Evolutionary conservation across 2,888 invertebrate species (phyloP).

Genomic region (Pristionchus fissidentatus): DNA sequence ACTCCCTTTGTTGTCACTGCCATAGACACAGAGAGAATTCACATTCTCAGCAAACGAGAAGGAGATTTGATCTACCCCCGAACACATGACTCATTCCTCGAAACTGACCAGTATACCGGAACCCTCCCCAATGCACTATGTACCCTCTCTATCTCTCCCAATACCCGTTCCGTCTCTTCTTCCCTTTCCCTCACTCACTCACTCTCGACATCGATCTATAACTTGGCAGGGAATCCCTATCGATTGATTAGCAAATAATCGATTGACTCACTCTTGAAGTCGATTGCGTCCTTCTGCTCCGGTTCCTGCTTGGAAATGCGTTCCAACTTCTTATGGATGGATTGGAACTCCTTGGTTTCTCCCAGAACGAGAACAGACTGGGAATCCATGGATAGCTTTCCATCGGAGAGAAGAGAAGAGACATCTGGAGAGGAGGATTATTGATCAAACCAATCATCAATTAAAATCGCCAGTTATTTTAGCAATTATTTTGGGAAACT

Average conservation of each 20-base stretch:
- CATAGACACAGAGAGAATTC: too few relatives aligned
- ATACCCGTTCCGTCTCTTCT: background rate
- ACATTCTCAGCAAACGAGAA: too few relatives aligned
- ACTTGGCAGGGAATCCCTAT: too few relatives aligned
- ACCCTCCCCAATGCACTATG: too few relatives aligned
- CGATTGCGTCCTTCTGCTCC: slow-evolving; percentile 55
- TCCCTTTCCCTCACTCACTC: background rate
- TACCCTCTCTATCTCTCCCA: background rate
- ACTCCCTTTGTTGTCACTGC: too few relatives aligned
- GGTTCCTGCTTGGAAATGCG: slow-evolving; percentile 59
- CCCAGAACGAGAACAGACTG: slow-evolving; percentile 55
- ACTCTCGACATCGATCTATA: too few relatives aligned
- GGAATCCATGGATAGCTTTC: slow-evolving; percentile 20
- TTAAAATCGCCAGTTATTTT: too few relatives aligned
- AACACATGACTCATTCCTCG: background rate
- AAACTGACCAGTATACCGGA: too few relatives aligned
- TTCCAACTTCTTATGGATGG: slow-evolving; percentile 56
- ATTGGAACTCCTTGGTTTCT: slow-evolving; percentile 51
- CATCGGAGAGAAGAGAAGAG: background rate
- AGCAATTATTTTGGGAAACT: too few relatives aligned
- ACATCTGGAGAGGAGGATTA: slow-evolving; percentile 23
- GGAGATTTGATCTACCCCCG: background rate
- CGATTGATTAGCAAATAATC: background rate
- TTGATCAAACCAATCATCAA: background rate
- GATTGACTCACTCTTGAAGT: slow-evolving; percentile 66